These are phyloP conservation scores for Berghia stephanieae DNA, from an alignment of 1,140 invertebrate species.

Conservation along the genomic window DNA sequence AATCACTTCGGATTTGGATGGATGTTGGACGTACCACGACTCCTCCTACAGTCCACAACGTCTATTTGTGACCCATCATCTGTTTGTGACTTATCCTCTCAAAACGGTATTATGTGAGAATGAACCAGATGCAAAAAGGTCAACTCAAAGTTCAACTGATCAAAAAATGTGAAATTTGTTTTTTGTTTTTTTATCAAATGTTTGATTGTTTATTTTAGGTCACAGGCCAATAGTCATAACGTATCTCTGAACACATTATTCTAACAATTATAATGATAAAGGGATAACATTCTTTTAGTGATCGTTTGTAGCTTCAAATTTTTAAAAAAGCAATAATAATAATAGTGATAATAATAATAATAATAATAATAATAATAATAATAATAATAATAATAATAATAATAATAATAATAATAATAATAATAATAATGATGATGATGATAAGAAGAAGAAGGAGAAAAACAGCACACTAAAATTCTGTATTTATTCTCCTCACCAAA, in stretches of 20 bases:
- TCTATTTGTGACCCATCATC: neutral
- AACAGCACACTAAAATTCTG: no score
- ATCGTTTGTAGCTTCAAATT: no score
- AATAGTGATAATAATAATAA: neutral
- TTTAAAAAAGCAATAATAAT: neutral
- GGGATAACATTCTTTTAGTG: no score
- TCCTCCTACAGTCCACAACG: neutral
- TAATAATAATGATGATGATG: neutral
- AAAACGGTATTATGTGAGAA: no score
- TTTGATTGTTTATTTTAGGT: neutral
- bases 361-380: neutral
- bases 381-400: constrained; percentile 20
- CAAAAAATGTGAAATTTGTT: no score
- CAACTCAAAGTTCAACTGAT: no score
- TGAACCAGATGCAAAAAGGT: no score
- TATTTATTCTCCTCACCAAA: no score
- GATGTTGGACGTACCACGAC: neutral
- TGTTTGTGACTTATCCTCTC: neutral
- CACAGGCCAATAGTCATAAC: neutral
- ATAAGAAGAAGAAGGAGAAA: neutral
- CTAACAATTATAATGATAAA: no score
- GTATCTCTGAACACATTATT: no score
- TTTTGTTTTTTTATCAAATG: neutral
- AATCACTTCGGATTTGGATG: no score
- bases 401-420: constrained; percentile 3